phyloP scores from a whole-genome alignment of 2,888 invertebrate species.

The Scaptomyza caliginosa region DNA sequence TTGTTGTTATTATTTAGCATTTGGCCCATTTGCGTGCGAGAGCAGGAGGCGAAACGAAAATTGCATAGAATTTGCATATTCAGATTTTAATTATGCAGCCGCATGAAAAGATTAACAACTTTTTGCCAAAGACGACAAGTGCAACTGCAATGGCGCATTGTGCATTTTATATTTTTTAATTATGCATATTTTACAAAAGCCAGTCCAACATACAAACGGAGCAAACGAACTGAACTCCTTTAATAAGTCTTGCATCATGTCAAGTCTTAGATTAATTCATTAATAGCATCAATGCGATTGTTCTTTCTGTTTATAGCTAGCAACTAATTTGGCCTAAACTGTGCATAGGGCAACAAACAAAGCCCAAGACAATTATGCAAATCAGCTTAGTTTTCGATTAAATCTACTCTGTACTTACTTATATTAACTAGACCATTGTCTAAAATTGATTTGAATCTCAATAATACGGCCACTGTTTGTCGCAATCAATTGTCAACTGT shows the following conservation, averaged over 20 bases:
- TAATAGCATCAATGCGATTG: too few species aligned
- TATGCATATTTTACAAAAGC: constrained; percentile 68
- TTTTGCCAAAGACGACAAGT: constrained; percentile 44
- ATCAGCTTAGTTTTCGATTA: constrained; percentile 38
- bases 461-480: constrained; percentile 9
- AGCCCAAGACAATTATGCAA: constrained; percentile 52
- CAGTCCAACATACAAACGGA: constrained; percentile 25
- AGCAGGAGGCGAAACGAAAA: constrained; percentile 16
- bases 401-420: not conserved
- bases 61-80: constrained; percentile 75
- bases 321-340: too few species aligned
- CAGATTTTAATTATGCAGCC: constrained; percentile 84
- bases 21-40: constrained; percentile 46
- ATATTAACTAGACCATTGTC: constrained; percentile 7
- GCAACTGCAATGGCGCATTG: constrained; percentile 38
- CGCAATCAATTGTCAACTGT: constrained; percentile 57
- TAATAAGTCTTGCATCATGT: not conserved
- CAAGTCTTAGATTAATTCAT: too few species aligned
- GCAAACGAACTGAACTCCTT: not conserved
- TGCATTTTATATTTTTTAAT: constrained; percentile 71
- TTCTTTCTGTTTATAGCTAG: too few species aligned
- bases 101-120: constrained; percentile 84
- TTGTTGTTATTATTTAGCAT: constrained; percentile 40
- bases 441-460: constrained; percentile 27
- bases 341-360: constrained; percentile 13